Conservation (phyloP, 2,113 vertebrate genomes). For the Acrocephalus arundinaceus region DNA sequence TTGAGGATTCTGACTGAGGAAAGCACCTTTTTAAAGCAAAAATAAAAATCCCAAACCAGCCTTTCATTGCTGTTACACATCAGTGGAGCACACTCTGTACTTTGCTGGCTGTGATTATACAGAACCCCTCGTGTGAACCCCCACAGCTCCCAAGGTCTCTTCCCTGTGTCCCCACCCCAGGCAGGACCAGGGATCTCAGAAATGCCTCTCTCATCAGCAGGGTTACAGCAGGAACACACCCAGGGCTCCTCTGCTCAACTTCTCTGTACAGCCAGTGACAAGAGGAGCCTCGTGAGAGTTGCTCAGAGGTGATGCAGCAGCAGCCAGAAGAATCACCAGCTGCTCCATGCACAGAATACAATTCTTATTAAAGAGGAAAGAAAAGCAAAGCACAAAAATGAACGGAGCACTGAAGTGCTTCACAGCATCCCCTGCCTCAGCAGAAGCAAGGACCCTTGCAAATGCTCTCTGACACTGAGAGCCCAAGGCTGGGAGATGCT, state of each 20-base stretch:
- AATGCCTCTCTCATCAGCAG: neutral
- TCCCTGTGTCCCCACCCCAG: neutral
- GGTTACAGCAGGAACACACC: neutral
- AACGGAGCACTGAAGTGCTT: neutral
- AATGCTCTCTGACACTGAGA: neutral
- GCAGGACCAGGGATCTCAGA: neutral
- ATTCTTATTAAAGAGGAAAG: neutral
- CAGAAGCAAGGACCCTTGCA: neutral
- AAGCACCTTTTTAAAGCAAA: neutral
- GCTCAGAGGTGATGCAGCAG: neutral
- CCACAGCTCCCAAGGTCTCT: neutral
- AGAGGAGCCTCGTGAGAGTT: neutral
- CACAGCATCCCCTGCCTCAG: neutral
- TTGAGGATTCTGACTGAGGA: neutral
- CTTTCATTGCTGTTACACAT: neutral
- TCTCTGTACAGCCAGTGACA: neutral
- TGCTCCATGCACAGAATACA: neutral
- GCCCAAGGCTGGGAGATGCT: neutral
- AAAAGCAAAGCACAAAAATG: neutral
- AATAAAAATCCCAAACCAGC: neutral
- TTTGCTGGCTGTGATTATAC: neutral
- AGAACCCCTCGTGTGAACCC: neutral
- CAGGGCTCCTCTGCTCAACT: neutral
- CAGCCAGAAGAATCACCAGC: conserved; percentile 8
- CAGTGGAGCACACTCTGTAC: neutral